Base-by-base conservation (phyloP, 2,113 vertebrate species). In the Prionailurus viverrinus region DNA sequence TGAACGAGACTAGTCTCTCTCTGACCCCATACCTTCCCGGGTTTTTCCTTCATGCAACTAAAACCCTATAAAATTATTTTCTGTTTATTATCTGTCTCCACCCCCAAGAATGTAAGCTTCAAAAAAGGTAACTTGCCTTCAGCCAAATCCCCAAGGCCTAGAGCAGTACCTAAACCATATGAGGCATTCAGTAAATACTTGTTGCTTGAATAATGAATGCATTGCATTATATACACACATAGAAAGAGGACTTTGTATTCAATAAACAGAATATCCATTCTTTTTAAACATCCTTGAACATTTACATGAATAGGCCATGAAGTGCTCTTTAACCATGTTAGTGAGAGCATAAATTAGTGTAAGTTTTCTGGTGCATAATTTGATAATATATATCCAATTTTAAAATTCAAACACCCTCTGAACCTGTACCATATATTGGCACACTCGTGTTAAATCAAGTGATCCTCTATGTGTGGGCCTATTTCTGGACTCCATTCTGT, bases 121-220 rank as follows among this genome's bases (percentile, higher is more conserved):
- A 63, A 93, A 66, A 74, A 94, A 97, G 25, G 36, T 33, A 88
- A 7, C 79, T 83, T 68, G 81, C 45, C 92, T 93, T 93, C 29
- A 80, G 76, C 53, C 93, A 88, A 93, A 89, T 82, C 74, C 68
- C 51, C 36, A 86, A 33, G 63, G 45, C 86, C 81, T 66, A 68
- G 27, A 84, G 33, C 36, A 51, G 31, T 91, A 76, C 27, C 81
- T 79, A 80, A 16, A 48, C 65, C 55, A 14, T 91, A 21, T 41
- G 78, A 93, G n/a, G 58, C 71, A 76, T 93, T 95, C 71, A 93
- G 68, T 89, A 92, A 97, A 94, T 65, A 88, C 51, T 69, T 91
- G 11, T 15, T 71, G 36, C 63, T 91, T 80, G 58, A 89, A 81
- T 83, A 94, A 90, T 94, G 79, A 94, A 69, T 61, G 29, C 36